phyloP scores from a whole-genome alignment of 2,113 vertebrate genomes.

The Dicrurus megarhynchus region DNA sequence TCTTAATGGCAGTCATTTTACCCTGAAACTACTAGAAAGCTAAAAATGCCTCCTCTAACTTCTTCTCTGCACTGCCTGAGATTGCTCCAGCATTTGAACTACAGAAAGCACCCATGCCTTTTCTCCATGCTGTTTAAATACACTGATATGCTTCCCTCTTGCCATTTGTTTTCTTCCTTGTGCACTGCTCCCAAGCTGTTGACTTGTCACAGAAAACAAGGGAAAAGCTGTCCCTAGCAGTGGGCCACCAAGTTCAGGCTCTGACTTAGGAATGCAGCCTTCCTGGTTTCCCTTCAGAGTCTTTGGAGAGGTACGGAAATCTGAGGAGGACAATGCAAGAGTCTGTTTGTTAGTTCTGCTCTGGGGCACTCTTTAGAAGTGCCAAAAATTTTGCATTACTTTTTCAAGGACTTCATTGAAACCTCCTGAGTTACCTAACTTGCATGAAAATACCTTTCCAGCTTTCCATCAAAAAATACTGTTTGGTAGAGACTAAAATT shows the following conservation, averaged over 20 bases:
- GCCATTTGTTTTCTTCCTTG: neutral
- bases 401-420: neutral
- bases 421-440: neutral
- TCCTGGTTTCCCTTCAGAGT: accelerated
- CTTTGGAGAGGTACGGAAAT: neutral
- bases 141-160: neutral
- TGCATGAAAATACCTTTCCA: neutral
- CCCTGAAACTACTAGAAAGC: neutral
- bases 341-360: neutral
- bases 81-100: neutral
- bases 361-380: neutral
- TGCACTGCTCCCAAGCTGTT: neutral
- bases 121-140: neutral
- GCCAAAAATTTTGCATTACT: neutral
- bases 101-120: neutral
- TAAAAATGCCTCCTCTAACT: neutral
- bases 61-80: neutral
- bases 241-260: neutral
- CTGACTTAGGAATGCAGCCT: neutral
- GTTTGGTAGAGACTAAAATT: neutral
- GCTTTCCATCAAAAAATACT: neutral
- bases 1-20: neutral
- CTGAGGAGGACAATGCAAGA: neutral
- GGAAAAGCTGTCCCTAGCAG: neutral
- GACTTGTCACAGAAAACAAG: neutral